phyloP scores from a whole-genome alignment of 2,888 invertebrate genomes.

The Acanthosoma haemorrhoidale region DNA sequence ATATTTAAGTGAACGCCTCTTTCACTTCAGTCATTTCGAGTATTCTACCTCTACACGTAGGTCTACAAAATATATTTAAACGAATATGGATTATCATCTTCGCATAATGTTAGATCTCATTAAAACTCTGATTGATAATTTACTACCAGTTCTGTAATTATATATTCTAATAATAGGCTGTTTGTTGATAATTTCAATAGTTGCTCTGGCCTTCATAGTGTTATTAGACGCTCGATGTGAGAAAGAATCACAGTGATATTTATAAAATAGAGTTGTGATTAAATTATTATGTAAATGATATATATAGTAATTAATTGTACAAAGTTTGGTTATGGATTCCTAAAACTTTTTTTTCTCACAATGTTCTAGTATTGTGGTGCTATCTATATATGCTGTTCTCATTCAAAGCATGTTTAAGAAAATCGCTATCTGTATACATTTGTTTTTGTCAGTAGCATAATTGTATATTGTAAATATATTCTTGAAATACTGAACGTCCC shows the following conservation, averaged over 20 bases:
- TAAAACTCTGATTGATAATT: constrained; percentile 2
- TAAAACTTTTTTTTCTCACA: constrained; percentile 12
- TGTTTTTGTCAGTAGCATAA: not conserved
- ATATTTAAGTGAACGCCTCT: constrained; percentile 9
- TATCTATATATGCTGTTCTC: not conserved
- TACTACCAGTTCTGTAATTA: constrained; percentile 15
- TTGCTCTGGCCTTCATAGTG: constrained; percentile 20
- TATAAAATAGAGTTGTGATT: not conserved
- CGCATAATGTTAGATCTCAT: constrained; percentile 15
- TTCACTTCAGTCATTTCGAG: constrained; percentile 12
- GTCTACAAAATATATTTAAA: constrained; percentile 5
- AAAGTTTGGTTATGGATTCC: constrained; percentile 1
- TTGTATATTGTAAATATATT: constrained; percentile 24
- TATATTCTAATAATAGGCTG: constrained; percentile 3
- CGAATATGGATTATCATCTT: not conserved
- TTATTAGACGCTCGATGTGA: constrained; percentile 5
- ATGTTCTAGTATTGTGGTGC: constrained; percentile 19
- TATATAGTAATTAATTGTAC: not conserved
- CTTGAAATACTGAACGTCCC: not conserved
- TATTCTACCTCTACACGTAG: constrained; percentile 20
- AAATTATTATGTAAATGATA: not conserved
- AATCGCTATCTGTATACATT: not conserved
- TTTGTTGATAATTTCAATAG: constrained; percentile 6
- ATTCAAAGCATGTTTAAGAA: not conserved
- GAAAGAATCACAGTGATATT: constrained; percentile 14